Conservation (phyloP, 1,140 invertebrate species). For the Drosophila baimaii region DNA sequence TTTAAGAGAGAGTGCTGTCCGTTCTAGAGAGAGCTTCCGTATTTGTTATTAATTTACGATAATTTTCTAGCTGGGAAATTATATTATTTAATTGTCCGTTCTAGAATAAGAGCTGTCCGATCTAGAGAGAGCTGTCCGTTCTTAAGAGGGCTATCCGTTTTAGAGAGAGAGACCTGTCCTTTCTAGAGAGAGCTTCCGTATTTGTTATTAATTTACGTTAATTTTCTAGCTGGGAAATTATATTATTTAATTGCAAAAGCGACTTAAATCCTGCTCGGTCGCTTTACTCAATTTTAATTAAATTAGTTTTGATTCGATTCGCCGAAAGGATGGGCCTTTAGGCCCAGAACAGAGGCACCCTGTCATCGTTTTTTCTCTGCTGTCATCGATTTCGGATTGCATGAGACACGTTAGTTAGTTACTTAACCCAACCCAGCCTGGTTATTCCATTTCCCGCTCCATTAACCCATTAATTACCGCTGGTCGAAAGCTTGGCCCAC, state of each 20-base stretch:
- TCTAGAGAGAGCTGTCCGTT: not conserved
- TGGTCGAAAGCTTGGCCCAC: slow-evolving; percentile 14
- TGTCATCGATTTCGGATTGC: slow-evolving; percentile 48
- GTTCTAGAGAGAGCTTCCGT: not conserved
- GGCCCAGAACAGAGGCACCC: no score
- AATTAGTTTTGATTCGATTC: not conserved
- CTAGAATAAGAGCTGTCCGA: no score
- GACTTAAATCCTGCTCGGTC: not conserved
- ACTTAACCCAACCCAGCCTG: slow-evolving; percentile 32
- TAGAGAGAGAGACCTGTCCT: no score
- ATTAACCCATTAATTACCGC: slow-evolving; percentile 39
- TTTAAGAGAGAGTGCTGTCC: no score
- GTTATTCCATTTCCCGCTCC: slow-evolving; percentile 13
- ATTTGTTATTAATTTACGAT: not conserved
- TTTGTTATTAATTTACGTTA: not conserved
- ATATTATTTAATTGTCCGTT: no score
- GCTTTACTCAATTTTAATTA: not conserved
- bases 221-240: no score
- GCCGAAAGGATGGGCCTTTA: not conserved
- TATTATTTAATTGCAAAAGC: no score
- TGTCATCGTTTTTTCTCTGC: slow-evolving; percentile 13
- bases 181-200: not conserved
- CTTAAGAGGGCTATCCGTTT: no score
- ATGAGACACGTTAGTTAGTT: slow-evolving; percentile 50
- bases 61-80: not conserved